These are phyloP conservation scores for Ichneumoninae sp. DNA, from an alignment of 2,888 invertebrate species.

Conservation along the genomic window DNA sequence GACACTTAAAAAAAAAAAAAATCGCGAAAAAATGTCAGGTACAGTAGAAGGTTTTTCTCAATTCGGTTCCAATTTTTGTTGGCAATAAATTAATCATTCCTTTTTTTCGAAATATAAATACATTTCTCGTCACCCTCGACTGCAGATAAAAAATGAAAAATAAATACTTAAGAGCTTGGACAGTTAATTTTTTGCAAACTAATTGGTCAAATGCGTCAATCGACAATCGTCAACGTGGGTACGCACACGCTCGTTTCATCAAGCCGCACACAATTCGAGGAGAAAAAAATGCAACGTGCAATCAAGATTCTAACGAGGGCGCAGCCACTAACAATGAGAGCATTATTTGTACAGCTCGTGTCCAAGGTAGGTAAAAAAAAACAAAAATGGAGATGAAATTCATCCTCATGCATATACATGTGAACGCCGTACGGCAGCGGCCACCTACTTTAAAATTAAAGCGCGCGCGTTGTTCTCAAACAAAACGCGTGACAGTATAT, in stretches of 20 bases:
- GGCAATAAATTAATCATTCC: too few species aligned
- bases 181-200: neutral
- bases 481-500: neutral
- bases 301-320: conserved; percentile 60
- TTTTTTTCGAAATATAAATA: neutral
- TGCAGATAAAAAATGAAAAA: neutral
- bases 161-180: neutral
- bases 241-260: conserved; percentile 33
- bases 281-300: conserved; percentile 37
- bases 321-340: conserved; percentile 51
- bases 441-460: conserved; percentile 6
- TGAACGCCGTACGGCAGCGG: conserved; percentile 1
- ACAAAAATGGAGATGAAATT: conserved; percentile 19
- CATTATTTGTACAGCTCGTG: conserved; percentile 48
- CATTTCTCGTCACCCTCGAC: neutral
- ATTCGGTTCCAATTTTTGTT: too few species aligned
- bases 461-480: conserved; percentile 10
- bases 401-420: conserved; percentile 24
- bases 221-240: conserved; percentile 13
- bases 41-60: neutral
- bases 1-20: too few species aligned
- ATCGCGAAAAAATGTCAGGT: too few species aligned
- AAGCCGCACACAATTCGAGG: conserved; percentile 2
- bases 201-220: conserved; percentile 6
- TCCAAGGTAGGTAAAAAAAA: conserved; percentile 43